Conservation (phyloP, 2,113 vertebrate genomes). For the Hiodon alosoides region DNA sequence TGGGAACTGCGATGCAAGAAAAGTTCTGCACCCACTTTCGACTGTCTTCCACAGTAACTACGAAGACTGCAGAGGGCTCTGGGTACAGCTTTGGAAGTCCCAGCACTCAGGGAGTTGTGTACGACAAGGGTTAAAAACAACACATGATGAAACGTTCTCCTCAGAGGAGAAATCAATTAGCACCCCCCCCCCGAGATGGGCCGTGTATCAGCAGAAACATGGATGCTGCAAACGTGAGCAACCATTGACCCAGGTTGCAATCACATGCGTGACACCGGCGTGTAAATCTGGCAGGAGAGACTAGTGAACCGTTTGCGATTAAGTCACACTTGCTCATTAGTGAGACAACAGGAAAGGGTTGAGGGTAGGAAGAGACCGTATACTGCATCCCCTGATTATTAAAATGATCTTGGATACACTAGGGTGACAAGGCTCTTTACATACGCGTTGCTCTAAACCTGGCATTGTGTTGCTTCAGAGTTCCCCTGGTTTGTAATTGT, state of each 20-base stretch:
- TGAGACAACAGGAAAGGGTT: neutral
- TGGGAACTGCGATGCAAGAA: too few species aligned
- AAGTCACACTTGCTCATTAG: neutral
- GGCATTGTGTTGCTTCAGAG: neutral
- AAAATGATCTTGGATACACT: too few species aligned
- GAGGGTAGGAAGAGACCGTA: too few species aligned
- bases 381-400: too few species aligned
- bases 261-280: neutral
- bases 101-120: slow-evolving; percentile 41
- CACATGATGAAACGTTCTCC: slow-evolving; percentile 65
- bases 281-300: slow-evolving; percentile 27
- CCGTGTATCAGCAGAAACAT: slow-evolving; percentile 7
- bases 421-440: too few species aligned
- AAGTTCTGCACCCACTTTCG: neutral
- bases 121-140: slow-evolving; percentile 62
- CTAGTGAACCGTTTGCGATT: neutral
- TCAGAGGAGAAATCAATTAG: slow-evolving; percentile 65
- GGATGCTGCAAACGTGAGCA: slow-evolving; percentile 51
- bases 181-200: slow-evolving; percentile 15
- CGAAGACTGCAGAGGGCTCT: slow-evolving; percentile 25
- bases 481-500: neutral
- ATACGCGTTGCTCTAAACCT: neutral
- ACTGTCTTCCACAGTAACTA: neutral
- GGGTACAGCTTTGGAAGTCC: slow-evolving; percentile 32
- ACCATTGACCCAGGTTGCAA: slow-evolving; percentile 7